Conservation (phyloP, 2,113 vertebrate species). For the Noturus placidus region DNA sequence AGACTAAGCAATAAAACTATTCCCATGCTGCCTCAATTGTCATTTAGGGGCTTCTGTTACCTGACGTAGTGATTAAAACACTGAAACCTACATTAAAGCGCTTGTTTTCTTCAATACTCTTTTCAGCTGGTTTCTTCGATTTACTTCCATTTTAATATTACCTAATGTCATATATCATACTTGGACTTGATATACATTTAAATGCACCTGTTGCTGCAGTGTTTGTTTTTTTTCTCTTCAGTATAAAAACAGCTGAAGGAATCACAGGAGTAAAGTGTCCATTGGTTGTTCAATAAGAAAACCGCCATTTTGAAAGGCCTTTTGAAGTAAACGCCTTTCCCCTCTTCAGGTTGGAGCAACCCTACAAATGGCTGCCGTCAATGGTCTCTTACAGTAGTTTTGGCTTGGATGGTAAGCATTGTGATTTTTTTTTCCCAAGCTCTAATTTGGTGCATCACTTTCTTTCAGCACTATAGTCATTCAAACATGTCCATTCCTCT, state of each 20-base stretch:
- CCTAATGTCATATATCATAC: background rate
- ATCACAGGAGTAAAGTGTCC: no score
- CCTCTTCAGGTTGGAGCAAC: background rate
- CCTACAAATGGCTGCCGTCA: background rate
- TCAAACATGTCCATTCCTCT: background rate
- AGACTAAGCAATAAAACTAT: background rate
- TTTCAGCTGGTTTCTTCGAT: background rate
- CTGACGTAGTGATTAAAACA: background rate
- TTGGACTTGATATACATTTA: no score
- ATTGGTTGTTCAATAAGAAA: no score
- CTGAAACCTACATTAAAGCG: background rate
- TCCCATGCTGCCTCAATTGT: background rate
- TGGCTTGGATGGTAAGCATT: background rate
- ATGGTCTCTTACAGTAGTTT: background rate
- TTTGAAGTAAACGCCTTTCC: background rate
- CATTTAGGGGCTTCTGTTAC: background rate
- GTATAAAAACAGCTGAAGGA: background rate
- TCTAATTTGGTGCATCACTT: background rate
- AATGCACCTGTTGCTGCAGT: background rate
- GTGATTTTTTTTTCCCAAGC: background rate
- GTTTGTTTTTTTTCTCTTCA: background rate
- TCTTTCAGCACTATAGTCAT: background rate
- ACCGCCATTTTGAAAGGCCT: no score
- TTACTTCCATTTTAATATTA: background rate
- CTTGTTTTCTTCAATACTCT: background rate